Percentiles rank a stretch among this genome's conserved stretches.
phyloP scores from a whole-genome alignment of 2,888 invertebrate species.

The Campoplex nolae region DNA sequence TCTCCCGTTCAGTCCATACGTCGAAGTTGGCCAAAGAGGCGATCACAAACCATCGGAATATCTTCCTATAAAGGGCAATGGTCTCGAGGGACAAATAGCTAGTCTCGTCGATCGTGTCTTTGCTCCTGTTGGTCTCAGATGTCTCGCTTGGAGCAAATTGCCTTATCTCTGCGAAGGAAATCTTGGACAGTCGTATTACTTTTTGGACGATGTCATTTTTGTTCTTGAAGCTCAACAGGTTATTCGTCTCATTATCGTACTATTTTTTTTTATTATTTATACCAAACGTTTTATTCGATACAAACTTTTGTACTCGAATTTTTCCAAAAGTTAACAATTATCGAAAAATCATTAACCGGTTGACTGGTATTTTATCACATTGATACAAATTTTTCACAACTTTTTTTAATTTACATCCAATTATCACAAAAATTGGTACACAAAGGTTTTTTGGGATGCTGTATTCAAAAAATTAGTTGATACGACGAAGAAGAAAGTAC shows the following conservation, averaged over 20 bases:
- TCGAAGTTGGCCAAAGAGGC: slow-evolving; percentile 92
- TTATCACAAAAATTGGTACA: too few relatives aligned
- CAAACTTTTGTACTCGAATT: too few relatives aligned
- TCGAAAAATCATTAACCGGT: too few relatives aligned
- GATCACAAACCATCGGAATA: slow-evolving; percentile 91
- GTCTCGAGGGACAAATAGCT: slow-evolving; percentile 92
- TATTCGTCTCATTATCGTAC: not conserved
- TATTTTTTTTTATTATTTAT: not conserved
- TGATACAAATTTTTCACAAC: too few relatives aligned
- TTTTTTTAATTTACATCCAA: too few relatives aligned
- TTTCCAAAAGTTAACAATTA: too few relatives aligned
- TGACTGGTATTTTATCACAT: too few relatives aligned
- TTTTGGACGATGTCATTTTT: slow-evolving; percentile 96
- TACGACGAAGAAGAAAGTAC: too few relatives aligned
- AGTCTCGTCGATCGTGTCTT: slow-evolving; percentile 89
- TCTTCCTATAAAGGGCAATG: slow-evolving; percentile 88
- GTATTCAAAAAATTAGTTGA: too few relatives aligned
- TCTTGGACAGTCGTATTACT: slow-evolving; percentile 95
- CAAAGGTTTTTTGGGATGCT: too few relatives aligned
- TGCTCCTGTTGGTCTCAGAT: slow-evolving; percentile 89
- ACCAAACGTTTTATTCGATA: too few relatives aligned
- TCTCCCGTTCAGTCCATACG: slow-evolving; percentile 97
- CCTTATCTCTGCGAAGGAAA: slow-evolving; percentile 99
- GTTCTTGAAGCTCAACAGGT: slow-evolving; percentile 87
- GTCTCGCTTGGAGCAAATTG: slow-evolving; percentile 94